These are phyloP conservation scores for Emys orbicularis DNA, from an alignment of 2,797 vertebrate genomes.

Conservation along the genomic window DNA sequence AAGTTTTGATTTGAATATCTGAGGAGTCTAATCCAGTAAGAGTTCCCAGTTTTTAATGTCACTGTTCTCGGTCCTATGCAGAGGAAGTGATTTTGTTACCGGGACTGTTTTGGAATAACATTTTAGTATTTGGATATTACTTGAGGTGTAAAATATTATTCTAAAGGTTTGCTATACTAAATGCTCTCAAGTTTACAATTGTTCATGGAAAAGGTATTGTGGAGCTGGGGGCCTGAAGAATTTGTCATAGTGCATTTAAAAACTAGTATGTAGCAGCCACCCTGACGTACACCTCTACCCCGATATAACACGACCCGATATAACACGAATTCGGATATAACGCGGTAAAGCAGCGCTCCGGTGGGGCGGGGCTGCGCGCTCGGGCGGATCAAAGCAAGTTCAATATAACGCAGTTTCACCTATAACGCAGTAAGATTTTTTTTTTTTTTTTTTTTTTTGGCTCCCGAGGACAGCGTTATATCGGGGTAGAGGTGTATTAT, in stretches of 20 bases:
- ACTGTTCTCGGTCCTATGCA: neutral
- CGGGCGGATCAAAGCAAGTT: too few relatives aligned
- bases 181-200: neutral
- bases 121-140: neutral
- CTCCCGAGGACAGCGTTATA: too few relatives aligned
- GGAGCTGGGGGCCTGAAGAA: neutral
- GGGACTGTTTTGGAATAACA: neutral
- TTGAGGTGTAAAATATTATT: neutral
- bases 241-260: neutral
- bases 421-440: too few relatives aligned
- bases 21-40: neutral
- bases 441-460: too few relatives aligned
- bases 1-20: neutral
- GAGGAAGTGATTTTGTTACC: neutral
- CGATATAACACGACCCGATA: too few relatives aligned
- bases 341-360: too few relatives aligned
- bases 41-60: rapidly evolving
- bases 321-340: too few relatives aligned
- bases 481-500: neutral
- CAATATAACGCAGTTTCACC: too few relatives aligned
- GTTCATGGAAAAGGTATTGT: neutral
- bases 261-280: neutral
- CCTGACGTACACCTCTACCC: neutral
- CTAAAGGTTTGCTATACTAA: neutral
- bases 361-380: too few relatives aligned